Evolutionary conservation across 2,797 vertebrate species (phyloP).

Genomic region (Orientallactaga sibirica): DNA sequence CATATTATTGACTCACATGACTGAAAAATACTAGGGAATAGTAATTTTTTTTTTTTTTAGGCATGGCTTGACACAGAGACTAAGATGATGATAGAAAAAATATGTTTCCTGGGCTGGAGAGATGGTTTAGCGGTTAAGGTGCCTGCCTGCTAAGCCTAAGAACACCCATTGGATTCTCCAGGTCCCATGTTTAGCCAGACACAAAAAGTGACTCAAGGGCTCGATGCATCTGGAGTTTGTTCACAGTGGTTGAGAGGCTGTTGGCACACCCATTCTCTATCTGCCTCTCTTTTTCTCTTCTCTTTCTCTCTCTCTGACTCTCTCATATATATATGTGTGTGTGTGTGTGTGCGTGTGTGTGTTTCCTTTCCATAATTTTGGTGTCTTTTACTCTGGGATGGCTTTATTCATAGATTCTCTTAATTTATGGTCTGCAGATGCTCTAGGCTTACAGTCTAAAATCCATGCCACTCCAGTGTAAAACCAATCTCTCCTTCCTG

Average conservation of each 20-base stretch:
- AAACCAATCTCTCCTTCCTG: not conserved
- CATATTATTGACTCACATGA: not conserved
- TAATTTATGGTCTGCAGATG: not conserved
- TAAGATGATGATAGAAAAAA: not conserved
- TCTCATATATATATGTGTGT: no score
- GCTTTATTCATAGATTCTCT: slow-evolving; percentile 6
- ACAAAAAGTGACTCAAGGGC: no score
- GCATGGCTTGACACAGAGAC: not conserved
- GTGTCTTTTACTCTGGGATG: not conserved
- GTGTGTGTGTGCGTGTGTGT: not conserved
- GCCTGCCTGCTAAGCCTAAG: no score
- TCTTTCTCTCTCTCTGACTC: no score
- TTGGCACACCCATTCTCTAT: no score
- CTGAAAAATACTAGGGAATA: not conserved
- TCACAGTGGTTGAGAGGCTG: no score
- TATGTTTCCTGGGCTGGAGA: not conserved
- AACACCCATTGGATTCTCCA: no score
- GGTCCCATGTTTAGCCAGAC: no score
- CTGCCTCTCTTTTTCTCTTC: no score
- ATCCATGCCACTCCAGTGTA: not conserved
- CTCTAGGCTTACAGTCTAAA: not conserved
- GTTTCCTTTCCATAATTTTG: not conserved
- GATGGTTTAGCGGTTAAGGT: no score
- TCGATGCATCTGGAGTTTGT: no score
- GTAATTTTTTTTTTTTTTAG: not conserved